Percentiles rank a stretch among this genome's conserved stretches.
These are phyloP conservation scores for Parnassius mnemosyne DNA, from an alignment of 2,888 invertebrate species.

Conservation along the genomic window DNA sequence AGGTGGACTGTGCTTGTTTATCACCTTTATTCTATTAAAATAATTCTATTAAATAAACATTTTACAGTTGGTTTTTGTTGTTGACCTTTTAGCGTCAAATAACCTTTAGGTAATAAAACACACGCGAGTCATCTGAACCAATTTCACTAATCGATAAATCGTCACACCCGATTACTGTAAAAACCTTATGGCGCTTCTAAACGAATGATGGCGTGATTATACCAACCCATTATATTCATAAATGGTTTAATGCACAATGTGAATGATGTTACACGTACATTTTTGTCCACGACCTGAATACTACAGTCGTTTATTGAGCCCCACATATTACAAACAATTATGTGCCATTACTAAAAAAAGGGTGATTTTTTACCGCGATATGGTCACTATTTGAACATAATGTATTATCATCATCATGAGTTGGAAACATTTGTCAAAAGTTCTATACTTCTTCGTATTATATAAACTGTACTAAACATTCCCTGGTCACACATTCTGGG, in stretches of 20 bases:
- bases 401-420: no score
- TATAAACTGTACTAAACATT: no score
- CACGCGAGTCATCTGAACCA: background rate
- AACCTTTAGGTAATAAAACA: background rate
- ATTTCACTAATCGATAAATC: constrained; percentile 1
- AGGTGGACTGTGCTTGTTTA: no score
- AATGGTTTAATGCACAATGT: constrained; percentile 7
- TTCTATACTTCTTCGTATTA: no score
- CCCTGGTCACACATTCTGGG: no score
- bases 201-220: background rate
- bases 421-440: no score
- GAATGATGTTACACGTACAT: background rate
- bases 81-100: background rate
- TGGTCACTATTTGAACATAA: no score
- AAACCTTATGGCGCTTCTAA: background rate
- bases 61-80: no score
- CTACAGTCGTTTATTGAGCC: background rate
- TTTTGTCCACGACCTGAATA: background rate
- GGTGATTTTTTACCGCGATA: no score
- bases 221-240: background rate
- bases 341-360: no score
- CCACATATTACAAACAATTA: background rate
- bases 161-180: constrained; percentile 1
- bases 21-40: no score
- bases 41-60: no score